These are phyloP conservation scores for Pelvicachromis taeniatus DNA, from an alignment of 2,113 vertebrate genomes.

Conservation along the genomic window DNA sequence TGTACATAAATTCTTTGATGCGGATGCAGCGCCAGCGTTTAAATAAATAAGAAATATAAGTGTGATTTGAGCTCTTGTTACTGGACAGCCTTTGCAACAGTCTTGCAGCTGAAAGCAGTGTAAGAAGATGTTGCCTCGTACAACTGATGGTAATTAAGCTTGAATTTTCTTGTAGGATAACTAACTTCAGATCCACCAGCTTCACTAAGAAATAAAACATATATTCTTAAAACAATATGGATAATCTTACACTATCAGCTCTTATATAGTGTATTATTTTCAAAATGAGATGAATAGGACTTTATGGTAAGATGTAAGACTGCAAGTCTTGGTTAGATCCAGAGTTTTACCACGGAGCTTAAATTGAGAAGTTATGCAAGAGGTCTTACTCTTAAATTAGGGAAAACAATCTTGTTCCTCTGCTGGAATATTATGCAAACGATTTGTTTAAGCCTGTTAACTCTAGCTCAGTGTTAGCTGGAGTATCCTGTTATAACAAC, in stretches of 20 bases:
- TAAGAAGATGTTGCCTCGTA: background rate
- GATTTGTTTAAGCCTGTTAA: background rate
- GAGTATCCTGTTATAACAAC: background rate
- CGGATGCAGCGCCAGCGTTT: background rate
- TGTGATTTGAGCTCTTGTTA: background rate
- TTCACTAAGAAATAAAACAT: background rate
- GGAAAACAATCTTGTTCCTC: background rate
- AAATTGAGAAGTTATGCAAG: background rate
- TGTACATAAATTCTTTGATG: background rate
- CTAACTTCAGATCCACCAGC: background rate
- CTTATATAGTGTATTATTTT: background rate
- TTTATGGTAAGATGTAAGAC: background rate
- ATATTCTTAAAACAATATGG: background rate
- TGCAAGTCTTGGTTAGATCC: background rate
- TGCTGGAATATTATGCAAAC: background rate
- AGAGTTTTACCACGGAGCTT: background rate
- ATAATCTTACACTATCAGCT: background rate
- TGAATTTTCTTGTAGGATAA: background rate
- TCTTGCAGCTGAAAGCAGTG: background rate
- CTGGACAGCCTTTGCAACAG: background rate
- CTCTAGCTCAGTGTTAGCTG: background rate
- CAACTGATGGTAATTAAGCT: background rate
- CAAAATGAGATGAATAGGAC: background rate
- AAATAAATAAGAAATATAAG: background rate
- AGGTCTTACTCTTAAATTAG: background rate